phyloP scores from a whole-genome alignment of 2,113 vertebrate species.

The Melanotaenia duboulayi region DNA sequence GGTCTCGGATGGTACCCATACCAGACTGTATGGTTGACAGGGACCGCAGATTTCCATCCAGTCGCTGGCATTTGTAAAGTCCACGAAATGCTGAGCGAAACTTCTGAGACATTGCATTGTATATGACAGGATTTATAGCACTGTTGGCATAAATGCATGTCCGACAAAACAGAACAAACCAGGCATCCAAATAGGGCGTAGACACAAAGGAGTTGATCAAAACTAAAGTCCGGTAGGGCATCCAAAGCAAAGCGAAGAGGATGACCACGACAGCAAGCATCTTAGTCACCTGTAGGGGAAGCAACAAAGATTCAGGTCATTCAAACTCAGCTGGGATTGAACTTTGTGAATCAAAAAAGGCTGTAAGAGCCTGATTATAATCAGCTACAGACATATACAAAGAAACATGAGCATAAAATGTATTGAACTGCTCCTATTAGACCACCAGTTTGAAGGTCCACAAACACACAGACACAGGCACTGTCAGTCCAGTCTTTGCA shows the following conservation, averaged over 20 bases:
- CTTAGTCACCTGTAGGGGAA: slow-evolving; percentile 80
- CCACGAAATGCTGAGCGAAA: slow-evolving; percentile 81
- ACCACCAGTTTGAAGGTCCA: too few relatives aligned
- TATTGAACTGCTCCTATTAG: too few relatives aligned
- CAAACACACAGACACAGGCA: too few relatives aligned
- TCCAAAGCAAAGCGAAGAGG: slow-evolving; percentile 85
- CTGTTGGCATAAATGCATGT: slow-evolving; percentile 86
- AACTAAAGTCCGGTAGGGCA: slow-evolving; percentile 85
- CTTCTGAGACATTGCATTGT: slow-evolving; percentile 87
- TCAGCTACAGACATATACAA: background rate
- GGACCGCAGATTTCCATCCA: slow-evolving; percentile 48
- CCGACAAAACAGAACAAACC: slow-evolving; percentile 86
- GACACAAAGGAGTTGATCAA: slow-evolving; percentile 85
- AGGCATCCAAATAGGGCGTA: slow-evolving; percentile 80
- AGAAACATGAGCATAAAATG: too few relatives aligned
- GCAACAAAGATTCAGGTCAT: background rate
- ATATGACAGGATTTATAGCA: slow-evolving; percentile 85
- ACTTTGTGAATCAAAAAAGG: background rate
- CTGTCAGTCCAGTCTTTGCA: too few relatives aligned
- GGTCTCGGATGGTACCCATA: slow-evolving; percentile 62
- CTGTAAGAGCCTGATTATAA: background rate
- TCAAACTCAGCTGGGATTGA: background rate
- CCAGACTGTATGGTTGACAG: slow-evolving; percentile 59
- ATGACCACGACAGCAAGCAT: slow-evolving; percentile 85
- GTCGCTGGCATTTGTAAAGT: slow-evolving; percentile 78